phyloP scores from a whole-genome alignment of 2,113 vertebrate genomes.

The Tachysurus fulvidraco region DNA sequence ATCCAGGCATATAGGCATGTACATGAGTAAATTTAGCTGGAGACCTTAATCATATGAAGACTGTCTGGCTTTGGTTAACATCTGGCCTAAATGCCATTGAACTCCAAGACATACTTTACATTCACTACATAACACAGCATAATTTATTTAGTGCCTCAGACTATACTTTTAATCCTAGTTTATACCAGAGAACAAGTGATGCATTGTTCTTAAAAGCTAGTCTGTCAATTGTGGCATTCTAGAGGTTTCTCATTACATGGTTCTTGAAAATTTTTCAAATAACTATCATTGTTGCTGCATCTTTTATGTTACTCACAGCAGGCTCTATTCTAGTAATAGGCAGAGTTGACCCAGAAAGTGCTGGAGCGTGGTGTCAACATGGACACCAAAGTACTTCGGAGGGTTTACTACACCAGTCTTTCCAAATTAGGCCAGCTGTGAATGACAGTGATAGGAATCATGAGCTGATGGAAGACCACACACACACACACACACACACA shows the following conservation, averaged over 20 bases:
- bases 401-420: slow-evolving; percentile 36
- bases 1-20: slow-evolving; percentile 60
- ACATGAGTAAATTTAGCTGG: slow-evolving; percentile 11
- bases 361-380: slow-evolving; percentile 47
- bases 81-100: slow-evolving; percentile 26
- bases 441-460: slow-evolving; percentile 32
- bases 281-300: neutral
- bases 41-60: slow-evolving; percentile 22
- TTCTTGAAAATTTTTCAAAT: neutral
- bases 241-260: neutral
- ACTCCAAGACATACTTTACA: slow-evolving; percentile 21
- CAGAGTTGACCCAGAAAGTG: slow-evolving; percentile 51
- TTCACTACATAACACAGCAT: slow-evolving; percentile 11
- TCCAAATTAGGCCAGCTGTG: slow-evolving; percentile 46
- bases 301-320: slow-evolving; percentile 28
- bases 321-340: slow-evolving; percentile 46
- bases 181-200: slow-evolving; percentile 16
- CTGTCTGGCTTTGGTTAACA: neutral
- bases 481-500: neutral
- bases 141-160: slow-evolving; percentile 15
- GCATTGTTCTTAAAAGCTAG: slow-evolving; percentile 52
- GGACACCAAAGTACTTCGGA: slow-evolving; percentile 42
- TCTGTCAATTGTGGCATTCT: slow-evolving; percentile 56
- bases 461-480: slow-evolving; percentile 23
- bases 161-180: slow-evolving; percentile 13